Percentiles rank a stretch among this genome's conserved stretches.
Evolutionary conservation across 2,113 vertebrate genomes (phyloP).

Genomic region (Rynchops niger): DNA sequence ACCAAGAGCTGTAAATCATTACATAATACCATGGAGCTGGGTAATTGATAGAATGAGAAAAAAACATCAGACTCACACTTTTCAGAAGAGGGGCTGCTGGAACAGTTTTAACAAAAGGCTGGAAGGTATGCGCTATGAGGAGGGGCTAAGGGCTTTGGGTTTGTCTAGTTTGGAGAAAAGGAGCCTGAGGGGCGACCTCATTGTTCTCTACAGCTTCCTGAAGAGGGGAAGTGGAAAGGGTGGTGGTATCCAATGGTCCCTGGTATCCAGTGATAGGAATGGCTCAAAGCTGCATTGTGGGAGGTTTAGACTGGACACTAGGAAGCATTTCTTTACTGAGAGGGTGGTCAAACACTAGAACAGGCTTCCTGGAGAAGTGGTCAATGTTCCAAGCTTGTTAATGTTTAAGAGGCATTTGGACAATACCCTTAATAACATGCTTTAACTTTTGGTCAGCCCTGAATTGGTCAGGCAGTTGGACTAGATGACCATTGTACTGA

Average conservation of each 20-base stretch:
- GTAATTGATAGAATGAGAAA: neutral
- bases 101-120: neutral
- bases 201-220: neutral
- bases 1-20: neutral
- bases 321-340: neutral
- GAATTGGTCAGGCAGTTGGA: neutral
- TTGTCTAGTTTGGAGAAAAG: neutral
- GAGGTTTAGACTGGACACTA: neutral
- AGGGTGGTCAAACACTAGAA: neutral
- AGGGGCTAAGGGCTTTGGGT: rapidly evolving
- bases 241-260: neutral
- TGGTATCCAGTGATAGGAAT: neutral
- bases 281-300: rapidly evolving
- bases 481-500: neutral
- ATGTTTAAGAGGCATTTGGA: neutral
- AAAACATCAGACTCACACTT: neutral
- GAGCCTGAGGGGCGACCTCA: rapidly evolving
- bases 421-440: neutral
- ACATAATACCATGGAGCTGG: neutral
- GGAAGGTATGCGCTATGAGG: neutral
- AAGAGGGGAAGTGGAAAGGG: neutral
- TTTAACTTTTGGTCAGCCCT: neutral
- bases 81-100: neutral
- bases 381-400: rapidly evolving
- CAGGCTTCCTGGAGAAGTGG: neutral